Evolutionary conservation across 2,113 vertebrate species (phyloP).

Genomic region (Atractosteus spatula): DNA sequence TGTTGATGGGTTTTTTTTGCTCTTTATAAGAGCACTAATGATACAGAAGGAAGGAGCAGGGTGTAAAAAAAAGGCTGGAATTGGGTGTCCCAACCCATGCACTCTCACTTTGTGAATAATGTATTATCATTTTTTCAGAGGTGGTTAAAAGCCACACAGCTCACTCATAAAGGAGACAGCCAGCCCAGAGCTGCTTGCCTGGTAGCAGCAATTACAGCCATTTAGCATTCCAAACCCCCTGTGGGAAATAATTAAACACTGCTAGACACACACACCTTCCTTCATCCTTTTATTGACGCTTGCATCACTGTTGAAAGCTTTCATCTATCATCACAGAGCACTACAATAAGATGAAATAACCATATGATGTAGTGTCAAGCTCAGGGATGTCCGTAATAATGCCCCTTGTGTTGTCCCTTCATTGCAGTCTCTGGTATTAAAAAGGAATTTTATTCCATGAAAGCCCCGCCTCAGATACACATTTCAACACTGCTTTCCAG

Average conservation of each 20-base stretch:
- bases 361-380: neutral
- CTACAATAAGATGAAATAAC: neutral
- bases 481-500: too few relatives aligned
- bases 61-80: too few relatives aligned
- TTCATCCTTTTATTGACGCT: neutral
- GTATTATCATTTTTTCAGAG: slow-evolving; percentile 33
- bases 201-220: slow-evolving; percentile 14
- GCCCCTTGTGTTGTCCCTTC: too few relatives aligned
- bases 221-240: slow-evolving; percentile 1
- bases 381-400: neutral
- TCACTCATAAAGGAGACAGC: slow-evolving; percentile 17
- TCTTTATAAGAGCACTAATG: too few relatives aligned
- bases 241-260: neutral
- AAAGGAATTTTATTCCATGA: too few relatives aligned
- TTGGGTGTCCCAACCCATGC: neutral
- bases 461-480: too few relatives aligned
- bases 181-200: neutral
- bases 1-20: too few relatives aligned
- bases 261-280: neutral
- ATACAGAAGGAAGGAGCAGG: too few relatives aligned
- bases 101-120: slow-evolving; percentile 40
- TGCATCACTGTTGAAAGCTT: neutral
- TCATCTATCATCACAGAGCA: neutral
- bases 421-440: too few relatives aligned
- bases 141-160: slow-evolving; percentile 33